These are phyloP conservation scores for Pogonus chalceus DNA, from an alignment of 1,140 invertebrate species.

Conservation along the genomic window DNA sequence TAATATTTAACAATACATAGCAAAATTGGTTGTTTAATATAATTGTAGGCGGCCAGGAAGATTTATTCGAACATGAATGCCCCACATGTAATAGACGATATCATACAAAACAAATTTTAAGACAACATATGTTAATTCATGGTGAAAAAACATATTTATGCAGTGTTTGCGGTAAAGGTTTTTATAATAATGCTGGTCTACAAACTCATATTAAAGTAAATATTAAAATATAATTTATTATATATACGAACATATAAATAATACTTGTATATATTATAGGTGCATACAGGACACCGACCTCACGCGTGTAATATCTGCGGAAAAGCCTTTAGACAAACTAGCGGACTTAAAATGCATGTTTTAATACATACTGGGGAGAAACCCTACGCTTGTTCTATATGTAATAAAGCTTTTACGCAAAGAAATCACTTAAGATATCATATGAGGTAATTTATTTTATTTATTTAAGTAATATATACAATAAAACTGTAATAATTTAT, in stretches of 20 bases:
- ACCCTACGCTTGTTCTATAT: not conserved
- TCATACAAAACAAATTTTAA: conserved; percentile 19
- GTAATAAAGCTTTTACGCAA: not conserved
- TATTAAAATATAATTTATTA: too few relatives aligned
- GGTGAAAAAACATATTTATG: conserved; percentile 28
- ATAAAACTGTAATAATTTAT: too few relatives aligned
- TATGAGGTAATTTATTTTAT: too few relatives aligned
- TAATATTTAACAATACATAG: too few relatives aligned
- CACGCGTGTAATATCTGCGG: conserved; percentile 98
- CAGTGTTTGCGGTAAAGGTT: conserved; percentile 23
- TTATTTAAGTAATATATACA: too few relatives aligned
- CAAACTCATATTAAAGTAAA: conserved; percentile 14
- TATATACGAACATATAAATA: too few relatives aligned
- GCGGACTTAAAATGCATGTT: not conserved
- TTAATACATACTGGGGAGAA: not conserved
- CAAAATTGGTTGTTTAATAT: too few relatives aligned
- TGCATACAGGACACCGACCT: conserved; percentile 91
- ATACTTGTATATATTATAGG: too few relatives aligned
- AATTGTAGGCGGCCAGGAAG: too few relatives aligned
- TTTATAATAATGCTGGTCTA: conserved; percentile 18
- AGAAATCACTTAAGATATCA: not conserved
- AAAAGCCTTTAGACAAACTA: conserved; percentile 94
- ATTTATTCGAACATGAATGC: too few relatives aligned
- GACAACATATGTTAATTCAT: conserved; percentile 20
- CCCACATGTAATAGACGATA: conserved; percentile 16